Evolutionary conservation across 2,797 vertebrate genomes (phyloP).

Genomic region (Meriones psammophilus): DNA sequence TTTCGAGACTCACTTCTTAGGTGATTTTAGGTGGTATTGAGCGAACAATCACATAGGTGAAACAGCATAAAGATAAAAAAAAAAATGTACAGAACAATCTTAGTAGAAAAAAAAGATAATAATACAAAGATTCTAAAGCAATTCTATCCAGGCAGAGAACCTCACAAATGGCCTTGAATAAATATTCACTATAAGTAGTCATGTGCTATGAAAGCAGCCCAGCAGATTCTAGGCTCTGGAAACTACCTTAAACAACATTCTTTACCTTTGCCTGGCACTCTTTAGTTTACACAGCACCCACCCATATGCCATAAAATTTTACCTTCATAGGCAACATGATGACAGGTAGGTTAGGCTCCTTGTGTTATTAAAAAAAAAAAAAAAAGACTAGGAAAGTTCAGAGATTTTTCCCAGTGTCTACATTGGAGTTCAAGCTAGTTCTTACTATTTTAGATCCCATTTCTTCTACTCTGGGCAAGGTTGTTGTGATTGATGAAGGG

Average conservation of each 20-base stretch:
- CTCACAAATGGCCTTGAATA: not conserved
- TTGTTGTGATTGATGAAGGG: conserved; percentile 13
- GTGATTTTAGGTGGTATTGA: not conserved
- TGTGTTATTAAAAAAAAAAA: not conserved
- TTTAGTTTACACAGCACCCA: not conserved
- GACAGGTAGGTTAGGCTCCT: not conserved
- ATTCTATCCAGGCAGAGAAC: not conserved
- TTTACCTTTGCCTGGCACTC: not conserved
- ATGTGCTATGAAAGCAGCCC: not conserved
- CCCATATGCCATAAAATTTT: not conserved
- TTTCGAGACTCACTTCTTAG: too few species aligned
- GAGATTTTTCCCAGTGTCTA: not conserved
- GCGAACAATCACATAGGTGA: not conserved
- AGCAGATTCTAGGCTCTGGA: not conserved
- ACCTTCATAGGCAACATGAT: not conserved
- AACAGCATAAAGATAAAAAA: not conserved
- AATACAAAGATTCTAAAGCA: not conserved
- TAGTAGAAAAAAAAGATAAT: not conserved
- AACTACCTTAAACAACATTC: not conserved
- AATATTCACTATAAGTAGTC: not conserved
- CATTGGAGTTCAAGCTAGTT: not conserved
- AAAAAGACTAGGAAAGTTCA: not conserved
- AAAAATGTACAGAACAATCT: not conserved
- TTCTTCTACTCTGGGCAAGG: not conserved
- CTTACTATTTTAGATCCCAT: conserved; percentile 28